Base-by-base conservation (phyloP, 2,797 vertebrate genomes). In the Pipistrellus nathusii region DNA sequence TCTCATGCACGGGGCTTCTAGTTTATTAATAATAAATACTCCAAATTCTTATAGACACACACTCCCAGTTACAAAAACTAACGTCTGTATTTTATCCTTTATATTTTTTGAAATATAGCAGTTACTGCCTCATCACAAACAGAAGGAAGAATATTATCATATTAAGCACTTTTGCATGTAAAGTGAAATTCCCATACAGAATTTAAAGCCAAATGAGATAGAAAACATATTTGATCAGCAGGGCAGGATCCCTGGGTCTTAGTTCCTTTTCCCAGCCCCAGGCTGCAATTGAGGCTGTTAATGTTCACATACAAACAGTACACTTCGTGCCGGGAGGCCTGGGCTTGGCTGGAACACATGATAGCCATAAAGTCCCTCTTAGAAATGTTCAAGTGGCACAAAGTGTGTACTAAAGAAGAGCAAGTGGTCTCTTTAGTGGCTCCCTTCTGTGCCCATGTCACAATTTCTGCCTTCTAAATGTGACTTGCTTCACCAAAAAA, bases 221-320 rank as follows among this genome's bases (percentile, higher is more conserved):
- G 18, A 72, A 94, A 91, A 73, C 5, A 78, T 41, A 82, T 51
- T 78, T 94, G 44, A 75, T 73, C 82, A 85, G 88, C 53, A 85
- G 69, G 14, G 30, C 15, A 78, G 23, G 13, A 82, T 78, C n/a
- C 62, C 64, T 73, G 7, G 64, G 8, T 35, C 38, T n/a, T 32
- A 75, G 18, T 82, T 90, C 73, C 55, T 82, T 80, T 77, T 9
- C 12, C 18, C 5, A 88, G 20, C 41, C 68, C 69, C 46, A 78
- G 55, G 72, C 20, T 86, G 2, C 23, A 95, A 9, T 51, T 32
- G 77, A 51, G 27, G 13, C 27, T 92, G 30, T 20, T 85, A 69
- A 73, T 82, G n/a, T 46, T 95, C 85, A n/a, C 30, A 41, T 32
- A 32, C 55, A 14, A 38, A 88, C 8, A 20, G 17, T 72, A 10